Evolutionary conservation across 2,113 vertebrate genomes (phyloP), one percentile per base, ranked within the genome.

Genomic region (Sakesphorus luctuosus): DNA sequence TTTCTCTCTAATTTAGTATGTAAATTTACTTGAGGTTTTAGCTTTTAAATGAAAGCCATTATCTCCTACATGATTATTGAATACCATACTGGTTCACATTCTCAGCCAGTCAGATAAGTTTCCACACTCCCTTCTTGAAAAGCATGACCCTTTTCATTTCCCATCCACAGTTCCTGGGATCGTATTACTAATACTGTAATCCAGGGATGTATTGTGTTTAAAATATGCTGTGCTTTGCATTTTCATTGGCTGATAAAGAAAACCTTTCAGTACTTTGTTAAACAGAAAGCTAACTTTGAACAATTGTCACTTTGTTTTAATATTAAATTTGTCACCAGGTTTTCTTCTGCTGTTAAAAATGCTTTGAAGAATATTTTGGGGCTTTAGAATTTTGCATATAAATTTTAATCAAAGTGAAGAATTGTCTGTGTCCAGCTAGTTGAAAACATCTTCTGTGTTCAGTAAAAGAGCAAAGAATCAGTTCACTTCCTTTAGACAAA

Each of bases 401-500:
- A 65, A n/a, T 61, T 74, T 68, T 76, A 72, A 59, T 65, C 26
- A 7, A 62, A 77, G 8, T n/a, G 13, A 50, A 19, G 47, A 21
- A 87, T 81, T 91, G 44, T 94, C 68, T 84, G 44, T 69, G 72
- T 79, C 87, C 69, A 87, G 33, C 36, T 89, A 65, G 36, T 49
- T 84, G 74, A 61, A 96, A 95, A 81, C 49, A 89, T 77, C 40
- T 3, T 72, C 43, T 86, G 90, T 79, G 49, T 87, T 89, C 23
- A 16, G 2, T 49, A 21, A 56, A 63, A 50, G 65, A 79, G 65
- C 40, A 82, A 72, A 74, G 77, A 92, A 94, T 55, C 83, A 71
- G 76, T 96, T 95, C 87, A 72, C 35, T 94, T 94, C 61, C 77
- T 74, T 82, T 73, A 73, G 58, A 95, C 91, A 95, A 94, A 89